phyloP scores from a whole-genome alignment of 2,888 invertebrate species.

The Orthosia gothica region DNA sequence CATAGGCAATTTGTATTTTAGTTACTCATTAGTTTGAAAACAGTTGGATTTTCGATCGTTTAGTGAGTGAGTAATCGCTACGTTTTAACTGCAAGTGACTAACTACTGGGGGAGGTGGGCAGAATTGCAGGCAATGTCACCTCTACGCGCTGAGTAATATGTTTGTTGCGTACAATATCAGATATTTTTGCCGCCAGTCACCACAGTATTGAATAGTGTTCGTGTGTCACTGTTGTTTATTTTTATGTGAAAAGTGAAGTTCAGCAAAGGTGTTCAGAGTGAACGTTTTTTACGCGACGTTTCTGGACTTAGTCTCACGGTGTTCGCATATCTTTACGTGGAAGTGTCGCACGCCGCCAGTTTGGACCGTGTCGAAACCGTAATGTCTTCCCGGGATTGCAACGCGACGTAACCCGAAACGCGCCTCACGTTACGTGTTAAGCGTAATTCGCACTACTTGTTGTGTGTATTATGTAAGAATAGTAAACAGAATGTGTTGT shows the following conservation, averaged over 20 bases:
- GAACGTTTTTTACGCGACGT: constrained; percentile 23
- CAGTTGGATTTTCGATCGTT: constrained; percentile 8
- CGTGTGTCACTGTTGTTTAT: constrained; percentile 12
- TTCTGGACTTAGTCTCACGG: constrained; percentile 64
- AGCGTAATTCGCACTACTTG: constrained; percentile 70
- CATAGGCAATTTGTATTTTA: background rate
- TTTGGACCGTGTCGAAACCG: constrained; percentile 80
- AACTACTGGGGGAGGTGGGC: constrained; percentile 22
- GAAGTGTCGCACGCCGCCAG: constrained; percentile 75
- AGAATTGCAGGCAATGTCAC: constrained; percentile 54
- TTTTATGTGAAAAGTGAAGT: constrained; percentile 11
- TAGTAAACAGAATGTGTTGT: constrained; percentile 64
- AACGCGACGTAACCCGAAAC: constrained; percentile 82
- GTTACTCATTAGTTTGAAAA: constrained; percentile 12
- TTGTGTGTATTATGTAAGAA: constrained; percentile 72
- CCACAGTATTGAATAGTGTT: constrained; percentile 3
- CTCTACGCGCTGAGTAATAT: constrained; percentile 58
- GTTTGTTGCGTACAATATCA: constrained; percentile 49
- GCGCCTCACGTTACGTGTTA: constrained; percentile 79
- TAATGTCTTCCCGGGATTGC: constrained; percentile 88
- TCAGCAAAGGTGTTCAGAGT: background rate
- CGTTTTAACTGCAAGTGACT: constrained; percentile 23
- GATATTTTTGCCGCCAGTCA: constrained; percentile 52
- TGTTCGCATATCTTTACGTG: constrained; percentile 84
- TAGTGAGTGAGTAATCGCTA: constrained; percentile 43